Base-by-base conservation (phyloP, 2,113 vertebrate genomes). In the Percina caprodes region DNA sequence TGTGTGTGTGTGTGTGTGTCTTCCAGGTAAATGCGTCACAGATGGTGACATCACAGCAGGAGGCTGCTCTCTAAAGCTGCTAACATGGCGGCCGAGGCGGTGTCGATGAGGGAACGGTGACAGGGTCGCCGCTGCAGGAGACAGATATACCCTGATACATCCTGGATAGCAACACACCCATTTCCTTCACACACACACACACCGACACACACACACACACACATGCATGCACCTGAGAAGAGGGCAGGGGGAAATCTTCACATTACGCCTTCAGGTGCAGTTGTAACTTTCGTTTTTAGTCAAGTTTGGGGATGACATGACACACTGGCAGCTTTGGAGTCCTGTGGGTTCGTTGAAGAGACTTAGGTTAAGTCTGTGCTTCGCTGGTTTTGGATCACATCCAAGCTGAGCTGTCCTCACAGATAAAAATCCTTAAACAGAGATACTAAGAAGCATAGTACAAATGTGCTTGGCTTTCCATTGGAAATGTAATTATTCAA, bases 1-100 rank as follows among this genome's bases (percentile, higher is more conserved):
- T 19, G 16, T 58, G 52, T 35, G 54, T 30, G 56, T 69, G 67
- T 49, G 46, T 74, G 58, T 58, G 69, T 70, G 74, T 78, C 39
- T 83, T 88, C 82, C 86, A 82, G 86, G 86, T 85, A 65, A 83
- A 48, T 61, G 80, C 65, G 54, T 84, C 79, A 91, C 93, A 95
- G 92, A 94, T 91, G 93, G 89, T 89, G 81, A 91, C 89, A 90
- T 94, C 90, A 88, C 92, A 89, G 91, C 87, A 90, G 93, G 94
- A 81, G 90, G 87, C 76, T 79, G 80, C 75, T 86, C 92, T 92
- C 91, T 84, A 94, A 94, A 94, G 92, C 89, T 72, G 90, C 66
- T 89, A 88, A 86, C 84, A 60, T 78, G 82, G 75, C 16, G 78
- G 89, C 84, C 77, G 52, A 68, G 85, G 74, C 16, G 77, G 74